These are phyloP conservation scores for Haemorhous mexicanus DNA, from an alignment of 2,113 vertebrate species.

Conservation along the genomic window DNA sequence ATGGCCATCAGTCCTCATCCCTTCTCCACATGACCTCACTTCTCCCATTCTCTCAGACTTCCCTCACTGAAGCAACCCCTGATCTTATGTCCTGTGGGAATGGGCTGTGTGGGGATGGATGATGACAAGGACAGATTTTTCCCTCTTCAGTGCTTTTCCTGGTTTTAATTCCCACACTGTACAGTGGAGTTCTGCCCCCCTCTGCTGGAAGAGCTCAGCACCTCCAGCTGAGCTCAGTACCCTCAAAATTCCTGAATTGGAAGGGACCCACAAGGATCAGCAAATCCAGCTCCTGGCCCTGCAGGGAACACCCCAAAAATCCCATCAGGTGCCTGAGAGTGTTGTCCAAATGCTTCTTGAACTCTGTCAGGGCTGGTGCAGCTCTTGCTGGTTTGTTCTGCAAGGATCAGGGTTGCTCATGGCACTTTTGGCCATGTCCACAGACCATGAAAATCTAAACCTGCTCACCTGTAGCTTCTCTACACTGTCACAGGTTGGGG, in stretches of 20 bases:
- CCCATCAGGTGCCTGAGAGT: not conserved
- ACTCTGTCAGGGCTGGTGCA: not conserved
- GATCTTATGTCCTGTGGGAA: not conserved
- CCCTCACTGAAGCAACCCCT: not conserved
- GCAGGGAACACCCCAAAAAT: not conserved
- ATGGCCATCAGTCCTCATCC: not conserved
- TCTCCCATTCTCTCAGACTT: not conserved
- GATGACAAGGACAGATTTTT: not conserved
- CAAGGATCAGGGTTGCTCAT: not conserved
- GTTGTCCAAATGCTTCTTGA: not conserved
- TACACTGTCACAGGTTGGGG: not conserved
- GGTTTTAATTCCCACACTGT: not conserved
- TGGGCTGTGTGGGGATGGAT: not conserved
- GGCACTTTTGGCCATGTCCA: not conserved
- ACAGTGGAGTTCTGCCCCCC: conserved; percentile 53
- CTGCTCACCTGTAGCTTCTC: not conserved
- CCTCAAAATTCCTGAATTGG: not conserved
- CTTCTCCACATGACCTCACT: not conserved
- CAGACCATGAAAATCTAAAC: not conserved
- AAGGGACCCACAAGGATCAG: not conserved
- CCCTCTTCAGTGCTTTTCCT: not conserved
- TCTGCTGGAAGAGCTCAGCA: conserved; percentile 57
- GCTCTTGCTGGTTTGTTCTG: not conserved
- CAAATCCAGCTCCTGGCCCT: rapidly evolving
- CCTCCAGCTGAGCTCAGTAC: not conserved